Evolutionary conservation across 2,113 vertebrate species (phyloP).

Genomic region (Bubalus kerabau): DNA sequence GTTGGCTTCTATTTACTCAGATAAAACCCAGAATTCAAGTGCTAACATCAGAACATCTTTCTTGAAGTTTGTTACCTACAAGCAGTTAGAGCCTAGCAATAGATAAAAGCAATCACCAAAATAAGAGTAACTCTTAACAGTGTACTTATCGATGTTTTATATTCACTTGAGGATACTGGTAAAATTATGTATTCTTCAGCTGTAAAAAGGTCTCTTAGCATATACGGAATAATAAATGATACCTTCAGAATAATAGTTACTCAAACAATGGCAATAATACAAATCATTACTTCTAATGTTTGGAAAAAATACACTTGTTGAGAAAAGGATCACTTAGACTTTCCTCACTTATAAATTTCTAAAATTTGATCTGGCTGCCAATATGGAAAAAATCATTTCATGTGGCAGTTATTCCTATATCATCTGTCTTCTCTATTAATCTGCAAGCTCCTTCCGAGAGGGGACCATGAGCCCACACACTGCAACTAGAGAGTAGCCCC

Average conservation of each 20-base stretch:
- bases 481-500: background rate
- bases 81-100: background rate
- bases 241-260: slow-evolving; percentile 15
- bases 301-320: background rate
- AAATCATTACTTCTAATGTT: background rate
- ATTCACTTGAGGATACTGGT: background rate
- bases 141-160: background rate
- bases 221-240: background rate
- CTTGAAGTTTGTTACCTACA: background rate
- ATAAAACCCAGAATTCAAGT: background rate
- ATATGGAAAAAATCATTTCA: background rate
- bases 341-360: background rate
- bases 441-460: background rate
- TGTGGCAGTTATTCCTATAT: background rate
- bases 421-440: background rate
- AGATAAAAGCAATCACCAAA: slow-evolving; percentile 20
- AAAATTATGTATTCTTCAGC: background rate
- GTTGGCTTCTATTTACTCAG: background rate
- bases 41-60: background rate
- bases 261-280: background rate
- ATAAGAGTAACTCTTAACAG: background rate
- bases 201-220: background rate
- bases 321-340: background rate
- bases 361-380: slow-evolving; percentile 3
- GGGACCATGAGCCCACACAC: background rate